phyloP scores from a whole-genome alignment of 2,888 invertebrate species.

The Thecocarcelia acutangulata region DNA sequence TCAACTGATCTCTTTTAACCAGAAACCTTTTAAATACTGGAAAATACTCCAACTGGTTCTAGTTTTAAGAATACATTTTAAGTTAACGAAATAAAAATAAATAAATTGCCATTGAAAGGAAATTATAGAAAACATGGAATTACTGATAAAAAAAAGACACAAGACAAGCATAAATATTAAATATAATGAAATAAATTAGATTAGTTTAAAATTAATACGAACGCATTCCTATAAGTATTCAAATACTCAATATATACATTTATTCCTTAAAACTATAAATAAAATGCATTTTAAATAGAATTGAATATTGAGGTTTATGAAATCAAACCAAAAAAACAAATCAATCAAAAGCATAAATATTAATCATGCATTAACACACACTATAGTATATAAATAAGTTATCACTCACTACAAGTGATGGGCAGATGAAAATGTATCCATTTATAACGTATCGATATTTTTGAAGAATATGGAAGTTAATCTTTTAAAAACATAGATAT shows the following conservation, averaged over 20 bases:
- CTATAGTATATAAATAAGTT: constrained; percentile 10
- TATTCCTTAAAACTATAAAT: constrained; percentile 52
- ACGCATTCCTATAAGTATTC: constrained; percentile 56
- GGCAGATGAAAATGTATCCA: no score
- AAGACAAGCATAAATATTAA: background rate
- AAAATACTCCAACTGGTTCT: constrained; percentile 29
- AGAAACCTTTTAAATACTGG: constrained; percentile 31
- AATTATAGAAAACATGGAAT: background rate
- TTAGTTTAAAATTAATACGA: constrained; percentile 19
- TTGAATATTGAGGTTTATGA: constrained; percentile 24
- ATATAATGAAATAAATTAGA: constrained; percentile 30
- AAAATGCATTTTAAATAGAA: constrained; percentile 23
- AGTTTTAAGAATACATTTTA: constrained; percentile 23
- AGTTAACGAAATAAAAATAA: constrained; percentile 16
- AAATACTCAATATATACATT: constrained; percentile 54
- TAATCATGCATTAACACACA: constrained; percentile 6
- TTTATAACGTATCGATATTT: no score
- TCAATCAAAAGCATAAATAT: constrained; percentile 27
- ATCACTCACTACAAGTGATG: no score
- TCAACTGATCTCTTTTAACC: constrained; percentile 63
- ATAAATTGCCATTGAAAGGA: constrained; percentile 10
- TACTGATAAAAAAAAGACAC: background rate
- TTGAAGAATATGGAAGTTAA: no score
- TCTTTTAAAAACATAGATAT: no score
- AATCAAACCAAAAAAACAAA: background rate